Conservation (phyloP, 2,113 vertebrate genomes). For the Daboia siamensis region DNA sequence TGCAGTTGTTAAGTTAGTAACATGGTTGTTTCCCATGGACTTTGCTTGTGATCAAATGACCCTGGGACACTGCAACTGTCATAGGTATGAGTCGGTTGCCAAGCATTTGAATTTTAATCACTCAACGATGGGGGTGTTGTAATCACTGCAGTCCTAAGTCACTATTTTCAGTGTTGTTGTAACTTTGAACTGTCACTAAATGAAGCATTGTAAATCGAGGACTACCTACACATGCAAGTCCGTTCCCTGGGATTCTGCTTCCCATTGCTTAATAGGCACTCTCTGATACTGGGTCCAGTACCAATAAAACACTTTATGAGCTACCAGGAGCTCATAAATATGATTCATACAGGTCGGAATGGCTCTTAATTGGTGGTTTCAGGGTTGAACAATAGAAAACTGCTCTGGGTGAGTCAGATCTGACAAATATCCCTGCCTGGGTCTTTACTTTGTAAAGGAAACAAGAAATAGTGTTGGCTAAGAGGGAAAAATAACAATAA, state of each 20-base stretch:
- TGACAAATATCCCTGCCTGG: not conserved
- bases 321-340: constrained; percentile 13
- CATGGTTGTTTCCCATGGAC: not conserved
- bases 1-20: not conserved
- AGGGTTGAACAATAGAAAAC: constrained; percentile 7
- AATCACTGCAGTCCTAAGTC: no score
- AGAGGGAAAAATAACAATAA: not conserved
- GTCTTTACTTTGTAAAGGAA: constrained; percentile 28
- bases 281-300: not conserved
- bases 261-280: constrained; percentile 6
- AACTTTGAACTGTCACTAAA: no score
- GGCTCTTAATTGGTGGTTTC: constrained; percentile 24
- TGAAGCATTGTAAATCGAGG: no score
- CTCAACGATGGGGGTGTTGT: no score
- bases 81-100: not conserved
- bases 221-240: not conserved
- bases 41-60: not conserved
- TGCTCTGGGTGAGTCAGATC: constrained; percentile 18
- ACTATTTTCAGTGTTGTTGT: no score
- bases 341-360: constrained; percentile 34
- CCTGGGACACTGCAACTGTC: not conserved
- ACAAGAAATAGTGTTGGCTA: constrained; percentile 31
- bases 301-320: constrained; percentile 26
- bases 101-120: no score
- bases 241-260: not conserved